A percentile compares a stretch with the other conserved stretches of the same genome.
Conservation (phyloP, 2,888 invertebrate species). For the Pyrrhia umbra region DNA sequence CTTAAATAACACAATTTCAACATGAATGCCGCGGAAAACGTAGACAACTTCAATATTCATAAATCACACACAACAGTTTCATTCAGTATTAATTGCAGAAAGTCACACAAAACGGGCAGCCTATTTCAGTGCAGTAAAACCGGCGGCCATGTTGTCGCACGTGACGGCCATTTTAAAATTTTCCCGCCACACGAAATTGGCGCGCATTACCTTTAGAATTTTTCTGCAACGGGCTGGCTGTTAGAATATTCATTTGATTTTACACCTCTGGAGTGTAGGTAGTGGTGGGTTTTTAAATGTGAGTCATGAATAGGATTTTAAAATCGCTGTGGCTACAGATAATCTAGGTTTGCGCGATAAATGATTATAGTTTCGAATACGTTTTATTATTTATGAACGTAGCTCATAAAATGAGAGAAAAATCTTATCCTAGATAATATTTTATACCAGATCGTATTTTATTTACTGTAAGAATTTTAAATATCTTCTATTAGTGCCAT, state of each 20-base stretch:
- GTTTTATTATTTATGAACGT: too few species aligned
- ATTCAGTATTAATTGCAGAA: constrained; percentile 33
- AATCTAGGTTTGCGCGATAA: too few species aligned
- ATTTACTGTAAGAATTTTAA: too few species aligned
- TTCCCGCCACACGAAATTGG: constrained; percentile 35
- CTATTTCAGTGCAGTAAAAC: constrained; percentile 40
- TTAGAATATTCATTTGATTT: constrained; percentile 51
- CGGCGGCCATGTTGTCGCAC: constrained; percentile 50
- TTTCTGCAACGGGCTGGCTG: constrained; percentile 40
- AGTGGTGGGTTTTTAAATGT: constrained; percentile 14
- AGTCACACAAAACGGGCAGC: constrained; percentile 41
- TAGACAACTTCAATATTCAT: constrained; percentile 7
- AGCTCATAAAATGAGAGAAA: too few species aligned
- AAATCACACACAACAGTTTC: constrained; percentile 7
- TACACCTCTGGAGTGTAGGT: constrained; percentile 21
- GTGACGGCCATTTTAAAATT: constrained; percentile 54
- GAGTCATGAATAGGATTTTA: constrained; percentile 16
- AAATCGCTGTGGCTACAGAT: too few species aligned
- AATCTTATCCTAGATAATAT: too few species aligned
- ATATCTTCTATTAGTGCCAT: too few species aligned
- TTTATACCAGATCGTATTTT: too few species aligned
- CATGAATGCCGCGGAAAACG: neutral
- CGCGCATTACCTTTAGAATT: constrained; percentile 49
- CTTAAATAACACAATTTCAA: neutral
- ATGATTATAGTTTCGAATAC: too few species aligned